Evolutionary conservation across 1,140 invertebrate species (phyloP), one percentile per base, ranked within the genome.

Genomic region (Mylabris phalerata): DNA sequence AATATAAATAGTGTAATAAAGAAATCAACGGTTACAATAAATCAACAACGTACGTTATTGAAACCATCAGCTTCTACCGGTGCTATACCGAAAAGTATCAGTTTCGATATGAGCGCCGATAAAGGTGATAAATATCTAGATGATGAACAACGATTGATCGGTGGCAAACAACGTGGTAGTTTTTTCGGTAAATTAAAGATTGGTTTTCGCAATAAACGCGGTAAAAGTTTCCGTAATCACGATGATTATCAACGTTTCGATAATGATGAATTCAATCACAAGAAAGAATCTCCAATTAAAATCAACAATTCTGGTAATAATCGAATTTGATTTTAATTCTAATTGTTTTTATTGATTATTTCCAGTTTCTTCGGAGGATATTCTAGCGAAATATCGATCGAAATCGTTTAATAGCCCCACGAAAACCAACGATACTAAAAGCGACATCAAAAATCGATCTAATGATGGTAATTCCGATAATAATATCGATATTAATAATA

Each of bases 311-410:
- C 57, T 55, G 65, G 65, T 64, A 56, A 55, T 40, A 27, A 45
- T 40, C 48, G 11, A 10, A 7, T 47, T 9, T 25, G 11, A 0
- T 25, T 24, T 25, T 47, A n/a, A 41, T 19, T 13, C n/a, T 24
- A 43, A 25, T 26, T 50, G 5, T 57, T 13, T 9, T 38, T 44
- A 58, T 40, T 56, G 38, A 9, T 42, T 24, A 44, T 62, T 76
- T 73, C 47, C 63, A 82, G 91, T 93, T 74, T 84, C 83, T 41
- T 85, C 89, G 9, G 94, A 98, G 71, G 94, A 97, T 69, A 98
- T 98, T 68, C 80, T 98, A 62, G 93, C 91, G 25, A 98, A 97
- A 71, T 98, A 98, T 74, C 79, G 94, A 10, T 84, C 89, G 47
- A 93, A 94, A 76, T 80, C 83, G 1, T 85, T 84, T 62, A 81